Evolutionary conservation across 2,888 invertebrate species (phyloP).

Genomic region (Tribolium freemani): DNA sequence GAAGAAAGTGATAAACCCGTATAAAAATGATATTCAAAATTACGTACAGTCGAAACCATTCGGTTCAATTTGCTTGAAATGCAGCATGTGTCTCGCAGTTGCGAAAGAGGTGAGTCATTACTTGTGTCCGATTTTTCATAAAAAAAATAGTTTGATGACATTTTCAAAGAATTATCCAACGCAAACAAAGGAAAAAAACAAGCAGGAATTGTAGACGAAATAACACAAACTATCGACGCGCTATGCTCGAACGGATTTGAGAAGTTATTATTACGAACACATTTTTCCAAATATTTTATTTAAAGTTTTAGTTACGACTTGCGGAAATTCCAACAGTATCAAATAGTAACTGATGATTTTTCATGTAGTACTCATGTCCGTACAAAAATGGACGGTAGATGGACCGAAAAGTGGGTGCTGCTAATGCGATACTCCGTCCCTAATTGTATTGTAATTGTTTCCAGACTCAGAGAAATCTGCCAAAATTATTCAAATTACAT

Average conservation of each 20-base stretch:
- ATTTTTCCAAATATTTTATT: neutral
- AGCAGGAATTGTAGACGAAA: slow-evolving; percentile 43
- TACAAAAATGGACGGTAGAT: slow-evolving; percentile 54
- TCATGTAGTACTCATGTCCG: slow-evolving; percentile 53
- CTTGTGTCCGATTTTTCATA: too few relatives aligned
- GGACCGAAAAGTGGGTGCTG: slow-evolving; percentile 55
- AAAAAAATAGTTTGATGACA: slow-evolving; percentile 31
- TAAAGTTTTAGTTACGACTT: slow-evolving; percentile 53
- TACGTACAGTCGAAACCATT: slow-evolving; percentile 55
- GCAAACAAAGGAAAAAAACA: slow-evolving; percentile 42
- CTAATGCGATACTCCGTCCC: neutral
- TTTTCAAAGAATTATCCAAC: slow-evolving; percentile 41
- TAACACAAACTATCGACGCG: slow-evolving; percentile 45
- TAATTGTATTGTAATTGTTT: slow-evolving; percentile 10
- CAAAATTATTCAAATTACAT: slow-evolving; percentile 50
- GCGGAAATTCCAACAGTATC: slow-evolving; percentile 49
- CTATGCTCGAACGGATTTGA: slow-evolving; percentile 54
- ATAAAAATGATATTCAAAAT: slow-evolving; percentile 51
- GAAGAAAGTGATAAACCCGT: slow-evolving; percentile 57
- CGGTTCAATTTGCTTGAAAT: slow-evolving; percentile 55
- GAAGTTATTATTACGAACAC: slow-evolving; percentile 47
- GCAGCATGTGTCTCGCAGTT: slow-evolving; percentile 56
- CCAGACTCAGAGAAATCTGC: slow-evolving; percentile 55
- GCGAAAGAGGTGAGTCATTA: slow-evolving; percentile 51
- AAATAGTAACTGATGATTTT: slow-evolving; percentile 52